Percentiles rank a stretch among this genome's conserved stretches.
These are phyloP conservation scores for Cossypha heuglini DNA, from an alignment of 2,797 vertebrate species.

Conservation along the genomic window DNA sequence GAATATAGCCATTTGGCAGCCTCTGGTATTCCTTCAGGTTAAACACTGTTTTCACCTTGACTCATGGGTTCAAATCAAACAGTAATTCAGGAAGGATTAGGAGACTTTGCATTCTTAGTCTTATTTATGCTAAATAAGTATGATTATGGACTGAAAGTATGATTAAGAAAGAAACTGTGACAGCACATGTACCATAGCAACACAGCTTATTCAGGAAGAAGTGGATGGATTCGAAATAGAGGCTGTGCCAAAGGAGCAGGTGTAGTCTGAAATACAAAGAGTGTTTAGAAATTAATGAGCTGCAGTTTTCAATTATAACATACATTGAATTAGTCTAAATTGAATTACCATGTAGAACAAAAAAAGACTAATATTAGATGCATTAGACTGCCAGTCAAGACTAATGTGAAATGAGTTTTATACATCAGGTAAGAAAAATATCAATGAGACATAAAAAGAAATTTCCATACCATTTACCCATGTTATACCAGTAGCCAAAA, in stretches of 20 bases:
- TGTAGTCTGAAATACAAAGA: constrained; percentile 49
- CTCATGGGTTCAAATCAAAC: neutral
- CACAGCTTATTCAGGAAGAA: constrained; percentile 53
- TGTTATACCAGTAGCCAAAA: neutral
- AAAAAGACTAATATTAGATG: constrained; percentile 30
- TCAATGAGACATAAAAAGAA: neutral
- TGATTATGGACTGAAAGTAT: constrained; percentile 51
- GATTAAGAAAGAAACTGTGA: constrained; percentile 46
- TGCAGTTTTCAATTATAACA: constrained; percentile 41
- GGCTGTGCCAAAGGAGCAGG: constrained; percentile 46
- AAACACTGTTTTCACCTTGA: neutral
- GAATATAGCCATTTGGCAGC: neutral
- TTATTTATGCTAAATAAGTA: constrained; percentile 23
- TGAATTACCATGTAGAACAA: constrained; percentile 25
- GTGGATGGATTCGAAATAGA: constrained; percentile 27
- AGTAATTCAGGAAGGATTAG: neutral
- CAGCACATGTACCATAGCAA: constrained; percentile 72
- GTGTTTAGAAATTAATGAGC: constrained; percentile 47
- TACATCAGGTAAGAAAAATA: constrained; percentile 31
- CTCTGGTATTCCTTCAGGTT: neutral
- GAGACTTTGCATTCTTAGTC: neutral
- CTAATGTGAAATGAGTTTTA: constrained; percentile 14
- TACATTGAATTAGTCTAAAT: constrained; percentile 27
- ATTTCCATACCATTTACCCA: neutral
- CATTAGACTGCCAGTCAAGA: constrained; percentile 6